These are phyloP conservation scores for Acronicta aceris DNA, from an alignment of 2,888 invertebrate species.

Conservation along the genomic window DNA sequence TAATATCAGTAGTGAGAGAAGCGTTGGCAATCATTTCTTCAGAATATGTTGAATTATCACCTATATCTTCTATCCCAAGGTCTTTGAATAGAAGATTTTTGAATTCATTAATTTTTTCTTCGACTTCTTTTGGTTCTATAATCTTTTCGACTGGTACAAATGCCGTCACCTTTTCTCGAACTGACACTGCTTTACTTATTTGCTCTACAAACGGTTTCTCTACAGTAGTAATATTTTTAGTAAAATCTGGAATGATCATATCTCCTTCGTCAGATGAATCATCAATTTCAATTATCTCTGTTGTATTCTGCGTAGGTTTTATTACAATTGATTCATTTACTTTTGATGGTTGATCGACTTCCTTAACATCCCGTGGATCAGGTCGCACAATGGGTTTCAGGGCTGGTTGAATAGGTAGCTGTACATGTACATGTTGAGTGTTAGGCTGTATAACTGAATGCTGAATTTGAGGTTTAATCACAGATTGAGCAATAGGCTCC, in stretches of 20 bases:
- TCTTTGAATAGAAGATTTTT: constrained; percentile 66
- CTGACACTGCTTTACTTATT: background rate
- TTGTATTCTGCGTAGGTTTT: constrained; percentile 4
- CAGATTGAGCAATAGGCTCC: background rate
- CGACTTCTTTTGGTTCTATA: constrained; percentile 2
- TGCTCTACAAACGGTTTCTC: constrained; percentile 8
- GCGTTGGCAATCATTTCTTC: constrained; percentile 6
- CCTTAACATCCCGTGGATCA: background rate
- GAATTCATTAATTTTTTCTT: constrained; percentile 60
- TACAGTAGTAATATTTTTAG: constrained; percentile 12
- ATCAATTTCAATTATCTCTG: constrained; percentile 70
- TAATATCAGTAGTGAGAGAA: constrained; percentile 8
- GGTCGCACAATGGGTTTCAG: background rate
- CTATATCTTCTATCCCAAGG: constrained; percentile 56
- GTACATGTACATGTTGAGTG: background rate
- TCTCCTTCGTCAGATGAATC: constrained; percentile 69
- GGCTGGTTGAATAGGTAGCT: background rate
- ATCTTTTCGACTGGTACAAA: background rate
- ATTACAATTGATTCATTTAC: background rate
- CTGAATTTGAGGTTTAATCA: background rate
- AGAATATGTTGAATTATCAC: constrained; percentile 15
- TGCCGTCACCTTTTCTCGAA: background rate
- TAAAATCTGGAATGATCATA: background rate
- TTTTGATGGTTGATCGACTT: background rate
- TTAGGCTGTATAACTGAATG: background rate